Evolutionary conservation across 2,797 vertebrate genomes (phyloP).

Genomic region (Lacerta agilis): DNA sequence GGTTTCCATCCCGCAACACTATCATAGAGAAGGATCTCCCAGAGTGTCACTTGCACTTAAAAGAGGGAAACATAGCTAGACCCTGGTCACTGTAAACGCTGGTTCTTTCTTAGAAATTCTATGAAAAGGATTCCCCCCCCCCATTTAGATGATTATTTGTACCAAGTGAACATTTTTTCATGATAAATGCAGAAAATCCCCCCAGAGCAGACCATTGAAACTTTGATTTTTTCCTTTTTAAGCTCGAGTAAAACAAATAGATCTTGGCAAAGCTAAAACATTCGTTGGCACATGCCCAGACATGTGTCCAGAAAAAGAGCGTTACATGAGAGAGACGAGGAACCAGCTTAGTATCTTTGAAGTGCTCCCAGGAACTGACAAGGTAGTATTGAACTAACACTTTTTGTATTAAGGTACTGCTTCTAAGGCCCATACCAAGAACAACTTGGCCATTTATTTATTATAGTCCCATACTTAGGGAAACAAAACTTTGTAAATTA

Average conservation of each 20-base stretch:
- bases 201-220: neutral
- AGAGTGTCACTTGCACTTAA: neutral
- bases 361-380: slow-evolving; percentile 87
- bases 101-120: no score
- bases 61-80: no score
- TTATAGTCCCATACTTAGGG: no score
- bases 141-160: neutral
- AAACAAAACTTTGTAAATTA: neutral
- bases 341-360: slow-evolving; percentile 94
- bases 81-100: neutral
- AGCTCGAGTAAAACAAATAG: slow-evolving; percentile 92
- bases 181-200: neutral
- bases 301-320: slow-evolving; percentile 99
- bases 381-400: slow-evolving; percentile 77
- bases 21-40: no score
- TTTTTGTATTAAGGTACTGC: neutral
- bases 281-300: slow-evolving; percentile 96
- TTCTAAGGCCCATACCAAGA: no score
- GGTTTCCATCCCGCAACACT: neutral
- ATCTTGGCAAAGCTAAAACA: slow-evolving; percentile 90
- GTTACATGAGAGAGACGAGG: slow-evolving; percentile 96
- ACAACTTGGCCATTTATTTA: neutral
- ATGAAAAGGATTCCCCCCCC: neutral
- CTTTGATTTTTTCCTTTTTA: neutral
- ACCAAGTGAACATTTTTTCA: neutral